These are phyloP conservation scores for Cataglyphis rosenhaueri DNA, from an alignment of 2,888 invertebrate species.

Conservation along the genomic window DNA sequence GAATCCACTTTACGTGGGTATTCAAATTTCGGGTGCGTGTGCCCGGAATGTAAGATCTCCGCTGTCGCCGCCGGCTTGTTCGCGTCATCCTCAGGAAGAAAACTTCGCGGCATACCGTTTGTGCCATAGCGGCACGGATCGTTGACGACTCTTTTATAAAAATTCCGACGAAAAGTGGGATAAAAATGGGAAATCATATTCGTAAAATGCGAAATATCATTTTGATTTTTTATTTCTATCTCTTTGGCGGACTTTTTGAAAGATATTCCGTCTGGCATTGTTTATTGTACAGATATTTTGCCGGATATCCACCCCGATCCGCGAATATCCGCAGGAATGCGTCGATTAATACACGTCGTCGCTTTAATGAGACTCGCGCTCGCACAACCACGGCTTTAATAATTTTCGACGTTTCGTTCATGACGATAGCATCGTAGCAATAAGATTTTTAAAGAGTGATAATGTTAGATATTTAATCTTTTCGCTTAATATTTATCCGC, in stretches of 20 bases:
- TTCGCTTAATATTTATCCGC: no score
- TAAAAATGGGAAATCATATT: background rate
- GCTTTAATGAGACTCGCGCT: constrained; percentile 21
- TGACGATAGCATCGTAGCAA: no score
- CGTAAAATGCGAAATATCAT: background rate
- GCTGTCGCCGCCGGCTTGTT: constrained; percentile 47
- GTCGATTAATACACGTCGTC: constrained; percentile 30
- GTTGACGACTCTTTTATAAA: constrained; percentile 15
- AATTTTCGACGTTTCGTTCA: background rate
- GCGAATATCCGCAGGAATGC: constrained; percentile 22
- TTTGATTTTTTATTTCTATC: background rate
- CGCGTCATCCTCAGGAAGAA: constrained; percentile 46
- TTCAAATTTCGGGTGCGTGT: constrained; percentile 83
- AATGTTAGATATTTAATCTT: no score
- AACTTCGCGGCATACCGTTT: constrained; percentile 14
- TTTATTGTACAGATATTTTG: background rate
- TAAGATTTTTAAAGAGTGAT: background rate
- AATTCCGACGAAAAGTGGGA: background rate
- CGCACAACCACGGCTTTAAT: constrained; percentile 5
- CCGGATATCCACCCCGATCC: constrained; percentile 22
- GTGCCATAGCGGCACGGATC: background rate
- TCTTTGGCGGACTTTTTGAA: background rate
- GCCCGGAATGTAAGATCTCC: constrained; percentile 80
- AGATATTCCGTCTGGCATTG: background rate
- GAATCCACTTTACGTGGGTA: constrained; percentile 82